These are phyloP conservation scores for Temnothorax unifasciatus DNA, from an alignment of 2,888 invertebrate species.

Conservation along the genomic window DNA sequence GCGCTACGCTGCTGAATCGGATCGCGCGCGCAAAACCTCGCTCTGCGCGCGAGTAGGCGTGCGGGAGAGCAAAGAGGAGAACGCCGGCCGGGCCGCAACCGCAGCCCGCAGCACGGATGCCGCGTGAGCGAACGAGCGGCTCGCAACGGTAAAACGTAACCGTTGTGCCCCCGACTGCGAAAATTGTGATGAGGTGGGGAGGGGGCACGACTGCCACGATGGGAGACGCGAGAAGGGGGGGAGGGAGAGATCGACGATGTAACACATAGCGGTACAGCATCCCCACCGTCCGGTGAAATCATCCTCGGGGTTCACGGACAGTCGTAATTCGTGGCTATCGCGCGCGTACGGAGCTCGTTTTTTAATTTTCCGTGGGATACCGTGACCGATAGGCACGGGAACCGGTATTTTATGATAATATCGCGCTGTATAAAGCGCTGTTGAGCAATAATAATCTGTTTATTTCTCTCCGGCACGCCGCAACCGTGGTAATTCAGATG, in stretches of 20 bases:
- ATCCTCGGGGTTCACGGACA: constrained; percentile 75
- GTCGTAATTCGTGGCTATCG: constrained; percentile 72
- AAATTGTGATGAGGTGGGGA: constrained; percentile 66
- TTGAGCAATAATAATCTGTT: constrained; percentile 65
- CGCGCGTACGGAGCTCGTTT: constrained; percentile 53
- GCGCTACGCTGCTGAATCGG: constrained; percentile 18
- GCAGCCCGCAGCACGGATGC: constrained; percentile 60
- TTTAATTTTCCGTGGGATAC: constrained; percentile 47
- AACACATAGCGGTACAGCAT: constrained; percentile 83
- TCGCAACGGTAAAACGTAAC: constrained; percentile 82
- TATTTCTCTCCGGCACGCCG: constrained; percentile 49
- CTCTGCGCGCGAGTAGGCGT: constrained; percentile 64
- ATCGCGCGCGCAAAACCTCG: constrained; percentile 17
- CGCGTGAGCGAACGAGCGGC: constrained; percentile 78
- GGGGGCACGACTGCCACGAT: constrained; percentile 50
- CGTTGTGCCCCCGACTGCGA: constrained; percentile 78
- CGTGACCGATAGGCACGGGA: constrained; percentile 56
- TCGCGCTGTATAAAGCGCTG: constrained; percentile 44
- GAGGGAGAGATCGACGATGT: constrained; percentile 73
- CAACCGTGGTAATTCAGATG: constrained; percentile 5
- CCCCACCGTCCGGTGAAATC: constrained; percentile 75
- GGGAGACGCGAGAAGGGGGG: constrained; percentile 17
- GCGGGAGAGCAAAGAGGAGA: constrained; percentile 62
- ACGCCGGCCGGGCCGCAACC: constrained; percentile 55
- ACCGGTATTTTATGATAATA: constrained; percentile 64